phyloP scores from a whole-genome alignment of 2,113 vertebrate species.

The Gavia stellata region DNA sequence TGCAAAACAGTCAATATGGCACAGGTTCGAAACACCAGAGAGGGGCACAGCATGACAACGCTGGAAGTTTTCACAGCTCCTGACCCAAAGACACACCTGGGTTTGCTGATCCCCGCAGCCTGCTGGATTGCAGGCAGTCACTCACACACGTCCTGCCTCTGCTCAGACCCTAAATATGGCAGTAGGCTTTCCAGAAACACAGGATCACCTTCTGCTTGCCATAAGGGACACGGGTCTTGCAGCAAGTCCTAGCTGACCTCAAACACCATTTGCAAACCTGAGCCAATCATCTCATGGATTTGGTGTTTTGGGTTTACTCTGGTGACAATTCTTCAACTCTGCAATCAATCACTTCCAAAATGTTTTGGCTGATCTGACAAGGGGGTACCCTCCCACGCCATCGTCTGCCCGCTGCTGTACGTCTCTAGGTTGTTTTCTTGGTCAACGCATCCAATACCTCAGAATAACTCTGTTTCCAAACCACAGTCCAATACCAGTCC shows the following conservation, averaged over 20 bases:
- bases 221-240: fast-evolving
- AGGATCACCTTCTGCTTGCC: background rate
- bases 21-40: background rate
- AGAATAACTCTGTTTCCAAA: background rate
- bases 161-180: background rate
- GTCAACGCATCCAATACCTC: background rate
- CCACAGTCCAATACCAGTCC: background rate
- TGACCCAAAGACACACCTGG: background rate
- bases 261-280: background rate
- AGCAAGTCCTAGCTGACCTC: background rate
- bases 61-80: background rate
- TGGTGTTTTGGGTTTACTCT: background rate
- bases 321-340: background rate
- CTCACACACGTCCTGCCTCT: background rate
- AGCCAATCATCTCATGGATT: background rate
- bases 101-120: background rate
- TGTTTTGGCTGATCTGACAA: background rate
- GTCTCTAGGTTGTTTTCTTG: background rate
- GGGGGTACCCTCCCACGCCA: background rate
- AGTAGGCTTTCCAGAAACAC: background rate
- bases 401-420: background rate
- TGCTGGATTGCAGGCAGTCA: background rate
- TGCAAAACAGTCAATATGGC: background rate
- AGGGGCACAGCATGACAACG: background rate
- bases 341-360: background rate